These are phyloP conservation scores for Ceratina japonica DNA, from an alignment of 1,140 invertebrate genomes.

Conservation along the genomic window DNA sequence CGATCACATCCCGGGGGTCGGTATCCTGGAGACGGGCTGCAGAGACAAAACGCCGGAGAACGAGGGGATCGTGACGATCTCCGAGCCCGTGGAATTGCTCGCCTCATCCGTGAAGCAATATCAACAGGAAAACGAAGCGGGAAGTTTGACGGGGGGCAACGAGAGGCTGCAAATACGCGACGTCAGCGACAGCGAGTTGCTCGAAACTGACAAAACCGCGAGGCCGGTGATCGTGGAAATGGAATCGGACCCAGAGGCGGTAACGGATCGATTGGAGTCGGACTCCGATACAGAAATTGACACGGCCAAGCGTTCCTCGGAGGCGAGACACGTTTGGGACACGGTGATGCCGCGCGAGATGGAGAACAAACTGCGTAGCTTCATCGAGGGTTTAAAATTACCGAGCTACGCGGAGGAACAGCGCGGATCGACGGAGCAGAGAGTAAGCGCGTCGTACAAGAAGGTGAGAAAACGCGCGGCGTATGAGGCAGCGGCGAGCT, in stretches of 20 bases:
- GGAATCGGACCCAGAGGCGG: slow-evolving; percentile 80
- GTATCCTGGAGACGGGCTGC: slow-evolving; percentile 65
- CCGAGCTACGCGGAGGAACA: slow-evolving; percentile 71
- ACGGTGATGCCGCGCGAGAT: slow-evolving; percentile 76
- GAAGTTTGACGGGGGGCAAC: slow-evolving; percentile 33
- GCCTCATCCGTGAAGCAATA: slow-evolving; percentile 45
- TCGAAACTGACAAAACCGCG: slow-evolving; percentile 33
- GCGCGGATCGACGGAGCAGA: slow-evolving; percentile 3
- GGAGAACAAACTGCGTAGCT: slow-evolving; percentile 78
- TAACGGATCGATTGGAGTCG: too few relatives aligned
- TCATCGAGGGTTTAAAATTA: slow-evolving; percentile 82
- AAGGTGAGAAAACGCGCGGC: slow-evolving; percentile 80
- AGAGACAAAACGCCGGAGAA: slow-evolving; percentile 20
- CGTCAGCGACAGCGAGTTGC: slow-evolving; percentile 66
- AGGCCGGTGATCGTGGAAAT: slow-evolving; percentile 79
- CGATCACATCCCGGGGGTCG: slow-evolving; percentile 70
- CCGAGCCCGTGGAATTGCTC: slow-evolving; percentile 69
- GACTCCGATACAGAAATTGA: slow-evolving; percentile 1
- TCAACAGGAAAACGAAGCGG: not conserved
- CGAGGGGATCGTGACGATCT: slow-evolving; percentile 59
- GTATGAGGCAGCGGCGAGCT: slow-evolving; percentile 78
- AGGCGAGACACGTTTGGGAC: slow-evolving; percentile 33
- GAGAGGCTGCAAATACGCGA: slow-evolving; percentile 72
- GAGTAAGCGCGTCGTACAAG: slow-evolving; percentile 64
- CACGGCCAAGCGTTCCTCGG: not conserved